Percentiles rank a stretch among this genome's conserved stretches.
Evolutionary conservation across 2,113 vertebrate species (phyloP).

Genomic region (Morphnarchus princeps): DNA sequence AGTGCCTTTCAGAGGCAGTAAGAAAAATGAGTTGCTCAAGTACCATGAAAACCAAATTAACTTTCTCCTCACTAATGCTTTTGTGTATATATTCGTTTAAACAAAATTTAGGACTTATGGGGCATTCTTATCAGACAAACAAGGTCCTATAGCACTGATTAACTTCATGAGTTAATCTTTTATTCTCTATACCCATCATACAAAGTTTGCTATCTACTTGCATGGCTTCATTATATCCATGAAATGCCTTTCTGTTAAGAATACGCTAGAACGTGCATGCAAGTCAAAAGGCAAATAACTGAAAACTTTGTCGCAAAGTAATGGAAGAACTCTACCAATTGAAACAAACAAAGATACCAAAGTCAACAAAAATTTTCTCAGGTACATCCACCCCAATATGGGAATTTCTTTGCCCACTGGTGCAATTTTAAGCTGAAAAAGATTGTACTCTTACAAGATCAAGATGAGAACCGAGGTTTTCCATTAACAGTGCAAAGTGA

Average conservation of each 20-base stretch:
- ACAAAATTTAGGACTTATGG: not conserved
- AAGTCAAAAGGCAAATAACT: not conserved
- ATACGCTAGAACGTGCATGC: fast-evolving
- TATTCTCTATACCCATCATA: not conserved
- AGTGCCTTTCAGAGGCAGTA: not conserved
- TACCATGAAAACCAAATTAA: not conserved
- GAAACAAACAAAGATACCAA: not conserved
- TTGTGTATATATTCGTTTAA: not conserved
- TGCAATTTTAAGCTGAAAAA: not conserved
- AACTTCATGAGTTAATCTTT: not conserved
- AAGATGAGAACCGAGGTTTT: not conserved
- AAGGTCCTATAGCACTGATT: not conserved
- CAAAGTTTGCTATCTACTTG: not conserved
- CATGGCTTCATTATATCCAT: not conserved
- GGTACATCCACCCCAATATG: fast-evolving
- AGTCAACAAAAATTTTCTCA: not conserved
- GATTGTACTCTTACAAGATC: not conserved
- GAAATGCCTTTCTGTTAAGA: not conserved
- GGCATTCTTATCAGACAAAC: not conserved
- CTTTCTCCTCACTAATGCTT: not conserved
- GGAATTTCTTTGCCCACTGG: not conserved
- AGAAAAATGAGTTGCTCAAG: not conserved
- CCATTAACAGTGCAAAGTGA: not conserved
- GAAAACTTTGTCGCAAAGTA: not conserved
- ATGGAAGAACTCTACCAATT: not conserved